These are phyloP conservation scores for Mormyrus proboscirostris DNA, from an alignment of 2,797 vertebrate genomes.

Conservation along the genomic window DNA sequence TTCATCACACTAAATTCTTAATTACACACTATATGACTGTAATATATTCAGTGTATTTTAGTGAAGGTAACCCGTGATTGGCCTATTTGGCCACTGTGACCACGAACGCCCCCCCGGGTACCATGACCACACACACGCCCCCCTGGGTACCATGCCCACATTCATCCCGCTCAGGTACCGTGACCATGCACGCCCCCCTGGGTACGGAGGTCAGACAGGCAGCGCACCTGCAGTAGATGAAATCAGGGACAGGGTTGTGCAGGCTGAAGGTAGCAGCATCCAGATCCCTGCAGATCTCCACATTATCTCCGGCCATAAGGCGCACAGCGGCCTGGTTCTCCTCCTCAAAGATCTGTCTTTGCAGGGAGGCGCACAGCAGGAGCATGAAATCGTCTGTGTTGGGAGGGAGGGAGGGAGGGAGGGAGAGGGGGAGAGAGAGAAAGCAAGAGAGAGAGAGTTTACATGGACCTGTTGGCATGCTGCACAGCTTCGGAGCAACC, in stretches of 20 bases:
- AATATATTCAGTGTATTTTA: background rate
- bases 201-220: background rate
- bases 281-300: slow-evolving; percentile 94
- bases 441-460: background rate
- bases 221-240: slow-evolving; percentile 90
- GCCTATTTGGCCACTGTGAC: background rate
- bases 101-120: background rate
- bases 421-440: slow-evolving; percentile 3
- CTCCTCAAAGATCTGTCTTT: slow-evolving; percentile 92
- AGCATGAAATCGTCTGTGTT: slow-evolving; percentile 88
- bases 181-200: background rate
- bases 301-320: slow-evolving; percentile 92
- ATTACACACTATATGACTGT: background rate
- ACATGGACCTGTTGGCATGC: background rate
- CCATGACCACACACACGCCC: background rate
- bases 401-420: slow-evolving; percentile 10
- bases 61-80: background rate
- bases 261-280: slow-evolving; percentile 93
- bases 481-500: background rate
- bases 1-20: background rate
- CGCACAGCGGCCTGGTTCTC: slow-evolving; percentile 92
- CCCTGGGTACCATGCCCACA: background rate
- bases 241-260: slow-evolving; percentile 95
- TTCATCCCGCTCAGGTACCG: too few relatives aligned
- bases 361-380: slow-evolving; percentile 86